Evolutionary conservation across 2,113 vertebrate species (phyloP).

Genomic region (Serinus canaria): DNA sequence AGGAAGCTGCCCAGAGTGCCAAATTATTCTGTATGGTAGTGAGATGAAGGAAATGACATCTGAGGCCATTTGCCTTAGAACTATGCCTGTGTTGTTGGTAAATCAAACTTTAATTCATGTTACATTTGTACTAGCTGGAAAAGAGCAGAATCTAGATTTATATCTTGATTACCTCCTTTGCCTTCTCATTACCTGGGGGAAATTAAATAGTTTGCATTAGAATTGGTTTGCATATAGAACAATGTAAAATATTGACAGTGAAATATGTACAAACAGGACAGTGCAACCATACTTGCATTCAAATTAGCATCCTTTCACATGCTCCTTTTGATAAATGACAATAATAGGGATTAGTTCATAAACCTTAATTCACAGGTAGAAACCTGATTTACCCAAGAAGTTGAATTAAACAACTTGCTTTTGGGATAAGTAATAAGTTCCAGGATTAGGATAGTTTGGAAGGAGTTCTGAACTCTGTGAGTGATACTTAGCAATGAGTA

Average conservation of each 20-base stretch:
- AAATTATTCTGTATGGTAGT: not conserved
- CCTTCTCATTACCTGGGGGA: slow-evolving; percentile 57
- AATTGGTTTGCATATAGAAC: slow-evolving; percentile 40
- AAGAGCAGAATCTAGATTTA: slow-evolving; percentile 40
- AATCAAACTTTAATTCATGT: slow-evolving; percentile 9
- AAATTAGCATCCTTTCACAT: slow-evolving; percentile 7
- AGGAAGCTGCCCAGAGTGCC: not conserved
- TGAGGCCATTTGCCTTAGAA: not conserved
- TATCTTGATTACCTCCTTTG: slow-evolving; percentile 52
- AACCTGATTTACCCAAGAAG: not conserved
- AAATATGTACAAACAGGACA: slow-evolving; percentile 37
- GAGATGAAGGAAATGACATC: not conserved
- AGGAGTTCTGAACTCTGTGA: not conserved
- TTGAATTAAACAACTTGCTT: not conserved
- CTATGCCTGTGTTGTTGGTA: not conserved
- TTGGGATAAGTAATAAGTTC: not conserved
- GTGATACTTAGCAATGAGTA: not conserved
- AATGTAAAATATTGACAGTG: slow-evolving; percentile 40
- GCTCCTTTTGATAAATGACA: slow-evolving; percentile 21
- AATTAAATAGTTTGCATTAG: slow-evolving; percentile 55
- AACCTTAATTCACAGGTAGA: not conserved
- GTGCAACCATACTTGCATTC: not conserved
- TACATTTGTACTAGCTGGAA: not conserved
- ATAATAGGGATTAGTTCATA: slow-evolving; percentile 43
- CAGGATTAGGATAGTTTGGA: not conserved